Conservation (phyloP, 53 echinoderm and acorn worm species). For the Holothuria leucospilota region DNA sequence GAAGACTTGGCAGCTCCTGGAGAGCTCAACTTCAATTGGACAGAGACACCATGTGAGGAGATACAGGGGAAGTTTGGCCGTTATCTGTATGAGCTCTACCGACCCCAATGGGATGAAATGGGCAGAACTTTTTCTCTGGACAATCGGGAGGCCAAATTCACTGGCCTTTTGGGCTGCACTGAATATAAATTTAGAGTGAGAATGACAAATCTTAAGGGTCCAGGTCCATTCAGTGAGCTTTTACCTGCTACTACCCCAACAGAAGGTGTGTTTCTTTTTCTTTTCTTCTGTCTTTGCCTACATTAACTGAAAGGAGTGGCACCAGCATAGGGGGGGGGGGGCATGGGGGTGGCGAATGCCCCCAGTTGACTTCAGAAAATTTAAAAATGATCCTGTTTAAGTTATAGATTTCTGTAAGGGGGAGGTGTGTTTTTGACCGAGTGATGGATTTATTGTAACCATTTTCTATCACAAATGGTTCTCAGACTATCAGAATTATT, state of each 20-base stretch:
- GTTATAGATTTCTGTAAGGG: no score
- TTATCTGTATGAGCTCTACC: conserved; percentile 25
- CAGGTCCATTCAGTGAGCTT: conserved; percentile 28
- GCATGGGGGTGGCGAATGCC: no score
- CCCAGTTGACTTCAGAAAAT: no score
- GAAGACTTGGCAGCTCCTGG: conserved; percentile 29
- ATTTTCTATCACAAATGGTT: no score
- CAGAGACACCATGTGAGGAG: conserved; percentile 5
- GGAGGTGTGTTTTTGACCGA: no score
- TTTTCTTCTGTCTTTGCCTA: no score
- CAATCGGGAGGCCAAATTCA: not conserved
- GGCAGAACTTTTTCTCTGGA: not conserved
- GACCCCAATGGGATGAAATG: not conserved
- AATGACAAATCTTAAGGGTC: not conserved
- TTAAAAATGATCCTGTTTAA: no score
- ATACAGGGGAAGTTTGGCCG: conserved; percentile 6
- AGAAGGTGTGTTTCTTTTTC: not conserved
- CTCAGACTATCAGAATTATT: no score
- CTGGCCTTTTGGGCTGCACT: conserved; percentile 11
- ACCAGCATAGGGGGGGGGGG: no score
- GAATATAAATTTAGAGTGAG: conserved; percentile 25
- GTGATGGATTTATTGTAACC: no score
- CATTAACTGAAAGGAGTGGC: no score
- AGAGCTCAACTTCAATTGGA: conserved; percentile 36
- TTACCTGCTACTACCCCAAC: conserved; percentile 16